These are phyloP conservation scores for Ictidomys tridecemlineatus DNA, from an alignment of 2,113 vertebrate genomes.

Conservation along the genomic window DNA sequence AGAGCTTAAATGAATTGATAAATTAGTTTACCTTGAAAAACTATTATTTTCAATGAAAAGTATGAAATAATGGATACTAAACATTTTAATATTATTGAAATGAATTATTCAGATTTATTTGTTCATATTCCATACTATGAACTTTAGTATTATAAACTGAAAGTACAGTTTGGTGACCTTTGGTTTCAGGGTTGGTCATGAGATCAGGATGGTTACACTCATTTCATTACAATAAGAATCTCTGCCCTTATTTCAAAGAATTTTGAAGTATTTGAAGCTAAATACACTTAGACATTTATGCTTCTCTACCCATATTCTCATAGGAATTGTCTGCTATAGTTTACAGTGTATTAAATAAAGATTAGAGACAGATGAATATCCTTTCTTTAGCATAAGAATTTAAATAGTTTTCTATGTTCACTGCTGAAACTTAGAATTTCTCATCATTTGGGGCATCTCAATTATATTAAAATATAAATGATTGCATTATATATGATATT, in stretches of 20 bases:
- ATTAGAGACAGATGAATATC: background rate
- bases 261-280: slow-evolving; percentile 14
- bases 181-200: slow-evolving; percentile 46
- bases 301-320: background rate
- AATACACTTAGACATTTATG: background rate
- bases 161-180: background rate
- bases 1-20: slow-evolving; percentile 35
- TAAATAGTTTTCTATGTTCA: background rate
- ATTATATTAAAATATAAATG: slow-evolving; percentile 11
- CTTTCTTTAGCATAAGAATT: background rate
- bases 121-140: background rate
- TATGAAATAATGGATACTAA: background rate
- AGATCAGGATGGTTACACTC: no score
- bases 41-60: slow-evolving; percentile 36
- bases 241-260: slow-evolving; percentile 64
- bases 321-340: slow-evolving; percentile 1
- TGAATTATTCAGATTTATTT: background rate
- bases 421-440: slow-evolving; percentile 6
- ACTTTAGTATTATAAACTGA: background rate
- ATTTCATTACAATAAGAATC: slow-evolving; percentile 59
- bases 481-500: background rate
- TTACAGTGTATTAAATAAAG: background rate
- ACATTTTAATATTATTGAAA: background rate
- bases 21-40: background rate
- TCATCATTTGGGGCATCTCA: slow-evolving; percentile 6